Conservation (phyloP, 2,888 invertebrate genomes). For the Caenorhabditis becei region DNA sequence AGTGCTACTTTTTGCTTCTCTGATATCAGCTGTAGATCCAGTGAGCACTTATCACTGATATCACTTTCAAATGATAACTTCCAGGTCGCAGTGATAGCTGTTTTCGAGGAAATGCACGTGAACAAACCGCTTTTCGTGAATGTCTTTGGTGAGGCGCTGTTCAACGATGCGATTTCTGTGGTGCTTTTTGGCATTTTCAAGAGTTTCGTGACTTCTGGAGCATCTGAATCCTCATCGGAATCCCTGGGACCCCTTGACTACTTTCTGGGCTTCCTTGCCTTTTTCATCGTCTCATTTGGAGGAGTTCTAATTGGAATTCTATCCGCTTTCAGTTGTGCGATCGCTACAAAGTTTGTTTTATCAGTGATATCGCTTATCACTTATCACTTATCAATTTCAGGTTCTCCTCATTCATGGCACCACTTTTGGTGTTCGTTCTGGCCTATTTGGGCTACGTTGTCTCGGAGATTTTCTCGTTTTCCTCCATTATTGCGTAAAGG, state of each 20-base stretch:
- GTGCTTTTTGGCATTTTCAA: constrained; percentile 68
- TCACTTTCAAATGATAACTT: background rate
- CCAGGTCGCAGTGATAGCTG: constrained; percentile 63
- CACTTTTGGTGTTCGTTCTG: constrained; percentile 97
- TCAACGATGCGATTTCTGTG: constrained; percentile 95
- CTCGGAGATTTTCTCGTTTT: constrained; percentile 98
- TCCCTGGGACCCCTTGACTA: constrained; percentile 60
- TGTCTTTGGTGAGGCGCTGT: constrained; percentile 96
- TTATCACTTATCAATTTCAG: background rate
- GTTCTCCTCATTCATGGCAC: constrained; percentile 93
- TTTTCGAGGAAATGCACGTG: constrained; percentile 86
- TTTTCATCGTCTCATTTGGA: constrained; percentile 68
- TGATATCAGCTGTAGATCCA: constrained; percentile 68
- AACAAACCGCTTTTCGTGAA: constrained; percentile 98
- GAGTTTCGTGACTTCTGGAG: constrained; percentile 48
- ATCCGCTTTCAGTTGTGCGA: constrained; percentile 45
- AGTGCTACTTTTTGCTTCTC: constrained; percentile 62
- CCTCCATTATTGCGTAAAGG: constrained; percentile 96
- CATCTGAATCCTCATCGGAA: no score
- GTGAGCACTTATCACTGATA: background rate
- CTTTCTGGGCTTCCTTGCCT: constrained; percentile 53
- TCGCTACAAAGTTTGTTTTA: constrained; percentile 47
- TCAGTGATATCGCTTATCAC: constrained; percentile 4
- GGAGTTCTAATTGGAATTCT: constrained; percentile 67
- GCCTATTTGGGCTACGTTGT: constrained; percentile 96